Evolutionary conservation across 1,140 invertebrate species (phyloP), one percentile per base, ranked within the genome.

Genomic region (Pemphigus obesinymphae): DNA sequence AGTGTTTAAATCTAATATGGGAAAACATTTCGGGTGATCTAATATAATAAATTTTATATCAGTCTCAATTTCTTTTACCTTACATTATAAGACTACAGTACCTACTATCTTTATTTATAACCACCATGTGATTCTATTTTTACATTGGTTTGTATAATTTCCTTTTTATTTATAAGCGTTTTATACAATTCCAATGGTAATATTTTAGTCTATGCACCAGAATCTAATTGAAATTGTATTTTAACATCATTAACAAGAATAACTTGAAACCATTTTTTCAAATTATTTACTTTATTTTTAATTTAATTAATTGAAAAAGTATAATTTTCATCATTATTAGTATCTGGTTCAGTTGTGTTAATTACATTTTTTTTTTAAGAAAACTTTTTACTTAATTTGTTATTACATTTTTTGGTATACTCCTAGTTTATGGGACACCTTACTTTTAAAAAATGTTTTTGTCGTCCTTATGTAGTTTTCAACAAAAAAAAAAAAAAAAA

Each of bases 141-240:
- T 55, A 37, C 8, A 29, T 76, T 76, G 29, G 68, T 70, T 2
- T 20, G 17, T 70, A 23, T 10, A 17, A 70, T 70, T 70, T 23
- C 20, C n/a, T 70, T 45, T 70, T 70, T 70, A 76, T 11, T 53
- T 11, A 31, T 53, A n/a, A 76, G 23, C 6, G 17, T 53, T 50
- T 6, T 55, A 23, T 23, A 70, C 1, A 40, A 17, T 43, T 43
- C 34, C 1, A 10, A 58, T 29, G 73, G 48, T 23, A 76, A 53
- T 11, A 50, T 76, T 23, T 76, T 76, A 55, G 48, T 76, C 20
- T 58, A 31, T 50, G 73, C 48, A 17, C 73, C 73, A 11, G 45
- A n/a, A 58, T 76, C 73, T 37, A 76, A n/a, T 20, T 76, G 26
- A 23, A 76, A 76, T 55, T 23, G 1, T 53, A 76, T 76, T 53